phyloP scores from a whole-genome alignment of 2,888 invertebrate species.

The Stenotaenia linearis region DNA sequence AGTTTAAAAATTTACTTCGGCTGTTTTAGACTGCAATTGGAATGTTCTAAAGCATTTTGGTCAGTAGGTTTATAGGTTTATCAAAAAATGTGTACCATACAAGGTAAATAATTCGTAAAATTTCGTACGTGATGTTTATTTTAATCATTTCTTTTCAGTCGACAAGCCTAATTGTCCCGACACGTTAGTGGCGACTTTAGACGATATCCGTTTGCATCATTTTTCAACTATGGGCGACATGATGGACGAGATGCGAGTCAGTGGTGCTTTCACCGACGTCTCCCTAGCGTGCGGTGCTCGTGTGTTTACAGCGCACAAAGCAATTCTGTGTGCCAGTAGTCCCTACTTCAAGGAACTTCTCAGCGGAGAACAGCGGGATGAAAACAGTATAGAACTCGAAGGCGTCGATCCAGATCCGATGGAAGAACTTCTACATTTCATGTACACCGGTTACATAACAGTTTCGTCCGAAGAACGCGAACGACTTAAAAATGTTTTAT shows the following conservation, averaged over 20 bases:
- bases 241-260: slow-evolving; percentile 27
- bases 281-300: slow-evolving; percentile 14
- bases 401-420: slow-evolving; percentile 32
- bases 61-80: not conserved
- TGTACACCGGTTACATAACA: slow-evolving; percentile 30
- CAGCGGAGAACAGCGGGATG: not conserved
- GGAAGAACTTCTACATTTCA: slow-evolving; percentile 30
- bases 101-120: not conserved
- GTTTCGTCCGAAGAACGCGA: slow-evolving; percentile 10
- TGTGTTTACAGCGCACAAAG: slow-evolving; percentile 26
- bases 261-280: slow-evolving; percentile 16
- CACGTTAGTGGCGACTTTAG: not conserved
- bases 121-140: too few species aligned
- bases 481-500: slow-evolving; percentile 12
- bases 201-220: slow-evolving; percentile 22
- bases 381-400: slow-evolving; percentile 29
- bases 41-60: not conserved
- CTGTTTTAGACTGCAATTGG: not conserved
- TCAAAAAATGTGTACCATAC: not conserved
- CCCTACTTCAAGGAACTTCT: slow-evolving; percentile 30
- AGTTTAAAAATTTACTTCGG: not conserved
- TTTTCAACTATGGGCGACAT: not conserved
- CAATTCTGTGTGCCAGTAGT: slow-evolving; percentile 21
- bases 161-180: not conserved
- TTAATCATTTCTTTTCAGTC: too few species aligned